Conservation (phyloP, 1,140 invertebrate genomes). For the Papilio machaon region DNA sequence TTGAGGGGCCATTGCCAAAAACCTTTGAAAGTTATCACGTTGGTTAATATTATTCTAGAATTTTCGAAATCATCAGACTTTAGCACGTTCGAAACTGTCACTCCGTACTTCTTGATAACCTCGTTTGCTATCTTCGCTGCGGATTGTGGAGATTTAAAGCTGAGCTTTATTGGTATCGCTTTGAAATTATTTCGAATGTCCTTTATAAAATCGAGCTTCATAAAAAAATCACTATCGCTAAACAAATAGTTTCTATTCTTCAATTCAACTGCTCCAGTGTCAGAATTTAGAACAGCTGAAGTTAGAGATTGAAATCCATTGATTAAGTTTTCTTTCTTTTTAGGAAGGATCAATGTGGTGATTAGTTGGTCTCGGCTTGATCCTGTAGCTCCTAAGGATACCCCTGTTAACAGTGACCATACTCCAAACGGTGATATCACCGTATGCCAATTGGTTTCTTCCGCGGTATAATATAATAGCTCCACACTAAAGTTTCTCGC, state of each 20-base stretch:
- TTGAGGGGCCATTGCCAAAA: slow-evolving; percentile 88
- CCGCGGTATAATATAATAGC: slow-evolving; percentile 64
- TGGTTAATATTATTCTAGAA: slow-evolving; percentile 87
- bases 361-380: slow-evolving; percentile 47
- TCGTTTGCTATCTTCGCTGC: slow-evolving; percentile 63
- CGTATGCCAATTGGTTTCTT: slow-evolving; percentile 63
- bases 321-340: slow-evolving; percentile 50
- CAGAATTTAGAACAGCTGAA: slow-evolving; percentile 53
- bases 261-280: slow-evolving; percentile 56
- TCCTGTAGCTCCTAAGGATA: slow-evolving; percentile 65
- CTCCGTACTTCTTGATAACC: slow-evolving; percentile 63
- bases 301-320: slow-evolving; percentile 64
- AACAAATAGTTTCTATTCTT: slow-evolving; percentile 72
- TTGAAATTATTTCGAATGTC: slow-evolving; percentile 59
- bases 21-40: slow-evolving; percentile 91
- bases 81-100: slow-evolving; percentile 64
- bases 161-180: slow-evolving; percentile 58
- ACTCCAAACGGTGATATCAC: slow-evolving; percentile 76
- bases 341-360: slow-evolving; percentile 62
- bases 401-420: slow-evolving; percentile 71
- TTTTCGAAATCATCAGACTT: slow-evolving; percentile 74
- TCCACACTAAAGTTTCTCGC: slow-evolving; percentile 75
- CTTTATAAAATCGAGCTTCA: slow-evolving; percentile 52
- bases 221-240: slow-evolving; percentile 60
- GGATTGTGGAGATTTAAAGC: slow-evolving; percentile 62